Evolutionary conservation across 2,888 invertebrate species (phyloP), one percentile per base, ranked within the genome.

Genomic region (Drosophila imparisetae): DNA sequence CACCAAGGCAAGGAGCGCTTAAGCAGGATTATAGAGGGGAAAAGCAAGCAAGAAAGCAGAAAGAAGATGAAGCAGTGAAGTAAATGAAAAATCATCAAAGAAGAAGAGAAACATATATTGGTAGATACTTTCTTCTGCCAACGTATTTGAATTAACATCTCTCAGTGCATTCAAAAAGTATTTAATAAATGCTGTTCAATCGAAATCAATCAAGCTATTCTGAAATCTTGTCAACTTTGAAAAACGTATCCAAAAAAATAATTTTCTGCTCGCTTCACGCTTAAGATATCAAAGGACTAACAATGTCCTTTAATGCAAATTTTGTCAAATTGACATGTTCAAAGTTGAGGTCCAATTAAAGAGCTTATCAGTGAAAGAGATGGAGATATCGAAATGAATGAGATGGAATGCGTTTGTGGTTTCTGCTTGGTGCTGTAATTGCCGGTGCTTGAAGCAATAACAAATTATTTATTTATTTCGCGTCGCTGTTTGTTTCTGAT

Each of bases 401-500:
- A 48, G 62, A 42, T 55, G 52, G 40, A 66, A 66, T 53, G 60
- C 48, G 60, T 72, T 69, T 65, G 64, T 48, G 38, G 27, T 48
- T 75, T 45, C 21, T 42, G 30, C 24, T 24, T 53, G 64, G 11
- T 57, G 49, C 36, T 66, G 57, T 59, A 61, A 48, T 65, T 72
- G 59, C 49, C 38, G 62, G 54, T 61, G 70, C 67, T 75, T 70
- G 76, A 62, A 72, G 64, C 63, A 83, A 57, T 67, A 66, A 66
- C 36, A 66, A 53, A 67, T 82, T 77, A 82, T 85, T 84, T 83
- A 82, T 87, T 87, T 87, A 83, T 84, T 87, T 82, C 65, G 71
- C 65, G 52, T 40, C 32, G 59, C 66, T 78, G 72, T 82, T 78
- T 74, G 59, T 67, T 73, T 71, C 75, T 78, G 71, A 69, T 71